Conservation (phyloP, 2,888 invertebrate genomes). For the Eretmocerus hayati region DNA sequence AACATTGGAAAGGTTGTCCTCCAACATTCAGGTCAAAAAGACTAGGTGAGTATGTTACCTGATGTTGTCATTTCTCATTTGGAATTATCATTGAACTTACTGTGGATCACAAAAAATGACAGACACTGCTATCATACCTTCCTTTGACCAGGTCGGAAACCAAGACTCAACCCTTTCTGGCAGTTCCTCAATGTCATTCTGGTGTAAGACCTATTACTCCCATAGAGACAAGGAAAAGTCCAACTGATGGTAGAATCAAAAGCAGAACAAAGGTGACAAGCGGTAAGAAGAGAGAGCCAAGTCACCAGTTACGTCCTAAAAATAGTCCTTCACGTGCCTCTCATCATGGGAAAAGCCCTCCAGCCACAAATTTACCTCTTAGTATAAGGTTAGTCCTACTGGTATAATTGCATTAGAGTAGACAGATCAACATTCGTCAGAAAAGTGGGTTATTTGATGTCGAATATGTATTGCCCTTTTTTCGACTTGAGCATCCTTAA, state of each 20-base stretch:
- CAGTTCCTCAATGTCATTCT: slow-evolving; percentile 26
- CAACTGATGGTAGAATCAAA: slow-evolving; percentile 38
- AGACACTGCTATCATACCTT: neutral
- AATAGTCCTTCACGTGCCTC: slow-evolving; percentile 38
- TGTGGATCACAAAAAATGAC: neutral
- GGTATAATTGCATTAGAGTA: neutral
- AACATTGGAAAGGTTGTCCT: slow-evolving; percentile 83
- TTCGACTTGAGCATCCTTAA: no score
- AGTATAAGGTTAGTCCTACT: slow-evolving; percentile 34
- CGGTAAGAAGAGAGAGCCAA: slow-evolving; percentile 42
- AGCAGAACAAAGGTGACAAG: slow-evolving; percentile 43
- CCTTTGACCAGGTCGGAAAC: slow-evolving; percentile 31
- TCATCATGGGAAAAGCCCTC: slow-evolving; percentile 38
- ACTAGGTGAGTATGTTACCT: slow-evolving; percentile 71
- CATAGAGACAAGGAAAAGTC: slow-evolving; percentile 37
- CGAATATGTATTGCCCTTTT: no score
- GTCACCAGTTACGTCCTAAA: slow-evolving; percentile 33
- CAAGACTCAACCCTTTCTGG: slow-evolving; percentile 31
- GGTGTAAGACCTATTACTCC: slow-evolving; percentile 34
- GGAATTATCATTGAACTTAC: neutral
- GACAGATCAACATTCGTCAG: no score
- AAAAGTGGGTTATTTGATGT: no score
- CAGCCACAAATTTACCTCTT: slow-evolving; percentile 21
- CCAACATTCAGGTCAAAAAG: slow-evolving; percentile 89
- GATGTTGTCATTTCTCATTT: neutral